These are phyloP conservation scores for Disparrhopalites patrizii DNA, from an alignment of 2,888 invertebrate genomes.

Conservation along the genomic window DNA sequence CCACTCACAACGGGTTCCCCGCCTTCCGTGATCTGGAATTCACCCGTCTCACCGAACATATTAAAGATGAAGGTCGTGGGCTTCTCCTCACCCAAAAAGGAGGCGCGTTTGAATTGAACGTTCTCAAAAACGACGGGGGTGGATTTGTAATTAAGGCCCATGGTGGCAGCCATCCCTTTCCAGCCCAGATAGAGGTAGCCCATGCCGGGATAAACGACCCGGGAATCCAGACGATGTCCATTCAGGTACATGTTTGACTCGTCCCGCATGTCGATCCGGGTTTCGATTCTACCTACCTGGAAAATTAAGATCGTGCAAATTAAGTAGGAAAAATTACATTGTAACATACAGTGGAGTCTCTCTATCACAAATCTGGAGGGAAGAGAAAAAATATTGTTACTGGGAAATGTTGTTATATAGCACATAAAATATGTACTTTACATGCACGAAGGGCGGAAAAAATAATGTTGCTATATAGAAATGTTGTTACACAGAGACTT, in stretches of 20 bases:
- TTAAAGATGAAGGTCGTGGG: conserved; percentile 62
- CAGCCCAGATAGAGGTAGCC: conserved; percentile 82
- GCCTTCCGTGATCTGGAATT: conserved; percentile 53
- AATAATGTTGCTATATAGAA: too few relatives aligned
- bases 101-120: conserved; percentile 76
- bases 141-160: conserved; percentile 63
- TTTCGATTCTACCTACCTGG: too few relatives aligned
- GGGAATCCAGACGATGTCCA: conserved; percentile 81
- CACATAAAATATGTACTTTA: too few relatives aligned
- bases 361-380: too few relatives aligned
- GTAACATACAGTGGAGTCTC: too few relatives aligned
- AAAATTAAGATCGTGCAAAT: too few relatives aligned
- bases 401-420: too few relatives aligned
- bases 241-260: conserved; percentile 68
- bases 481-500: too few relatives aligned
- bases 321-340: too few relatives aligned
- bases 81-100: conserved; percentile 69
- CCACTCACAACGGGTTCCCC: conserved; percentile 52
- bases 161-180: conserved; percentile 69
- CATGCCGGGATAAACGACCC: conserved; percentile 90
- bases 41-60: conserved; percentile 72
- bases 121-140: conserved; percentile 79
- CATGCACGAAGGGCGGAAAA: too few relatives aligned
- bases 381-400: too few relatives aligned
- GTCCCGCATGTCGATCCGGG: conserved; percentile 51